phyloP scores from a whole-genome alignment of 23 tunicate genomes.

The Styela plicata region DNA sequence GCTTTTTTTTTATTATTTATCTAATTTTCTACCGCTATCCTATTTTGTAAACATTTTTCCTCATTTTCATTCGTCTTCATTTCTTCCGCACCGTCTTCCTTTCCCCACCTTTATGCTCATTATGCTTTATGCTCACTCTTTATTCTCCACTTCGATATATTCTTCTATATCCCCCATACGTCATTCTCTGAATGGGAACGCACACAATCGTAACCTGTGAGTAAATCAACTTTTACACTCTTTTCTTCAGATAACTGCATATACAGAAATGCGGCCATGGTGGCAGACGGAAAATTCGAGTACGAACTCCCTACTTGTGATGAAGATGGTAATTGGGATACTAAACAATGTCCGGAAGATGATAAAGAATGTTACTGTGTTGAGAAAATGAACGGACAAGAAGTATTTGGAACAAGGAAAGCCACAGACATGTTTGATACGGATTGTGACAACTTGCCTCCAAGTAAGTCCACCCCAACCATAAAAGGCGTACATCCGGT shows the following conservation, averaged over 20 bases:
- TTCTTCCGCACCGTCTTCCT: too few species aligned
- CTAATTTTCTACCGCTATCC: not conserved
- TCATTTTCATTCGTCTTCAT: too few species aligned
- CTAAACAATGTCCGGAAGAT: slow-evolving; percentile 1
- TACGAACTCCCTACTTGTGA: not conserved
- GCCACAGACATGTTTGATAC: not conserved
- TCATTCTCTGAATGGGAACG: too few species aligned
- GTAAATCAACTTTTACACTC: too few species aligned
- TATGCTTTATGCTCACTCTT: too few species aligned
- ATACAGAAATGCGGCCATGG: not conserved
- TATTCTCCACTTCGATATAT: too few species aligned
- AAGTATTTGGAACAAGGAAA: not conserved
- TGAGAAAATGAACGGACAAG: not conserved
- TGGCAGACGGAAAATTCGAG: not conserved
- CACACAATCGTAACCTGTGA: too few species aligned
- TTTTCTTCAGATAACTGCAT: not conserved
- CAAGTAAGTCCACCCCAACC: not conserved
- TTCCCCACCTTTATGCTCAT: too few species aligned
- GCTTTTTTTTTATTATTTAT: too few species aligned
- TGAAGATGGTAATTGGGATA: not conserved
- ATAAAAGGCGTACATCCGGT: too few species aligned
- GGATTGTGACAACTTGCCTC: slow-evolving; percentile 1
- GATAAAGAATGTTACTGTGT: not conserved
- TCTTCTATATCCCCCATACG: too few species aligned
- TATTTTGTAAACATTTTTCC: too few species aligned